Evolutionary conservation across 2,888 invertebrate species (phyloP).

Genomic region (Morpho deidamia): DNA sequence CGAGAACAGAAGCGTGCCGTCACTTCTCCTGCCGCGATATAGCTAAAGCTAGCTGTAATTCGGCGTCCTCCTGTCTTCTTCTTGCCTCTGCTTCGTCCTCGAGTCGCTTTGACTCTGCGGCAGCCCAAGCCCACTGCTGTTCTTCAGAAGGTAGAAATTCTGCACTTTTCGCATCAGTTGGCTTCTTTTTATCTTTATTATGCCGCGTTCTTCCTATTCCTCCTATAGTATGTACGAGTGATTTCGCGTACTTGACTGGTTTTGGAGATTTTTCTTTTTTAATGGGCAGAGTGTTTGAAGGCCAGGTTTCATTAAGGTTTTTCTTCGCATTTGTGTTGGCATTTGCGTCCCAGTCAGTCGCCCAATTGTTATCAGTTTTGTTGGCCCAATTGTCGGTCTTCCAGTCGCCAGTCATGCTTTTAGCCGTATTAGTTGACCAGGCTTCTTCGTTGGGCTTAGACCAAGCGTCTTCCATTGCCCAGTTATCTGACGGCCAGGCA

Average conservation of each 20-base stretch:
- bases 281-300: constrained; percentile 53
- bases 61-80: constrained; percentile 82
- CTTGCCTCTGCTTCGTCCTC: constrained; percentile 80
- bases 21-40: constrained; percentile 78
- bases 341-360: constrained; percentile 44
- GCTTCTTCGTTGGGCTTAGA: constrained; percentile 38
- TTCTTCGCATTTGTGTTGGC: constrained; percentile 40
- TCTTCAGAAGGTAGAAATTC: constrained; percentile 76
- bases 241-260: constrained; percentile 67
- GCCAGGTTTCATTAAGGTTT: constrained; percentile 68
- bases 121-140: constrained; percentile 86
- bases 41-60: constrained; percentile 84
- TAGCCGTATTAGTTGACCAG: constrained; percentile 25
- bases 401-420: constrained; percentile 34
- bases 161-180: constrained; percentile 36
- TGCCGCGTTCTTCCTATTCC: constrained; percentile 58
- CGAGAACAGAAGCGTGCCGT: constrained; percentile 21
- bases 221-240: constrained; percentile 68
- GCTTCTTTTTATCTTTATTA: constrained; percentile 56
- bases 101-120: constrained; percentile 80
- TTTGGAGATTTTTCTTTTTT: constrained; percentile 72
- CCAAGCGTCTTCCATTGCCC: constrained; percentile 59
- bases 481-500: constrained; percentile 68
- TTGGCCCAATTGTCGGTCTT: constrained; percentile 21
- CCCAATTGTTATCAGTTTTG: constrained; percentile 53